Percentiles rank a stretch among this genome's conserved stretches.
Conservation (phyloP, 2,888 invertebrate species). For the Spodoptera littoralis region DNA sequence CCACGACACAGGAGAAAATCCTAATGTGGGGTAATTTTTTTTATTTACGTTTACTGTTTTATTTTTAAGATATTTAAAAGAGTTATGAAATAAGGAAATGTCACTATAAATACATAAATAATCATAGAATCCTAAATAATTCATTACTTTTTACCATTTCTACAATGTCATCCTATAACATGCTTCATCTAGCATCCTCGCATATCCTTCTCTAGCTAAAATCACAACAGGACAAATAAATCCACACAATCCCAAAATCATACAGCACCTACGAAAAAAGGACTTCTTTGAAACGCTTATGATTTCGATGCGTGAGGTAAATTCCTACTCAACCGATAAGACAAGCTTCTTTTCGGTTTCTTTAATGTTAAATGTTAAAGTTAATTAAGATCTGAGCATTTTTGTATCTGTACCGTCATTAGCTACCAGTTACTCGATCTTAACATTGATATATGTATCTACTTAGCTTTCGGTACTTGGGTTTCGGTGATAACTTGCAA, state of each 20-base stretch:
- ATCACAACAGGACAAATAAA: slow-evolving; percentile 14
- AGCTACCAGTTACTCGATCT: slow-evolving; percentile 57
- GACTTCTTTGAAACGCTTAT: slow-evolving; percentile 87
- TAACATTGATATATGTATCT: slow-evolving; percentile 49
- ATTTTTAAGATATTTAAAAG: too few species aligned
- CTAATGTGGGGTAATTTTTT: too few species aligned
- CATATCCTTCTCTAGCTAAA: neutral
- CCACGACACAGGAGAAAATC: too few species aligned
- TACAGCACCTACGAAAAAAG: slow-evolving; percentile 51
- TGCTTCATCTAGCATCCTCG: too few species aligned
- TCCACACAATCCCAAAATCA: slow-evolving; percentile 15
- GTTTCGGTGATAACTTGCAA: slow-evolving; percentile 29
- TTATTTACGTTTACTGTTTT: too few species aligned
- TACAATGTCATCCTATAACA: too few species aligned
- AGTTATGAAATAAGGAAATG: too few species aligned
- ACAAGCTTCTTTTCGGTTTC: slow-evolving; percentile 58
- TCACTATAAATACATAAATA: too few species aligned
- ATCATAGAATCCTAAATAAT: too few species aligned
- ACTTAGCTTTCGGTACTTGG: slow-evolving; percentile 39
- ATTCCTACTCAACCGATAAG: slow-evolving; percentile 68
- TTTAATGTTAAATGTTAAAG: slow-evolving; percentile 71
- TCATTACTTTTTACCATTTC: too few species aligned
- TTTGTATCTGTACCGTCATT: slow-evolving; percentile 52
- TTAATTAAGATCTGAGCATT: slow-evolving; percentile 82
- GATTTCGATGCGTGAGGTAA: slow-evolving; percentile 87